Conservation (phyloP, 2,113 vertebrate genomes). For the Turdus rufiventris region DNA sequence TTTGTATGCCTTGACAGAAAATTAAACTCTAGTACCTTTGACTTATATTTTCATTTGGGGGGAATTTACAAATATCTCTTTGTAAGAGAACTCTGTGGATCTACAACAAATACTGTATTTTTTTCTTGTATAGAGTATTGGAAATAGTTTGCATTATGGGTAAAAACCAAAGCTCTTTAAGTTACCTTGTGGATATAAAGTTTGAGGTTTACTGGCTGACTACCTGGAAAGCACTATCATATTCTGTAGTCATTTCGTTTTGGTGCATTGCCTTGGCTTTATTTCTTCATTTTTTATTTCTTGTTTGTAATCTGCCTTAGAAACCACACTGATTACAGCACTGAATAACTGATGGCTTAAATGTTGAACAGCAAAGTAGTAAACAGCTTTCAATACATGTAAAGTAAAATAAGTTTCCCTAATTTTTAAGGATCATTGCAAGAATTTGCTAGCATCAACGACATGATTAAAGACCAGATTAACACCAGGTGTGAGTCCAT, state of each 20-base stretch:
- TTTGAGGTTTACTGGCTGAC: neutral
- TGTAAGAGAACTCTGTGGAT: neutral
- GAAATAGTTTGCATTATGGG: neutral
- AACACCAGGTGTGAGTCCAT: neutral
- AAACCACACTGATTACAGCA: neutral
- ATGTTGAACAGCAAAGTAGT: neutral
- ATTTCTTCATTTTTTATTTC: neutral
- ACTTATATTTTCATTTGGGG: neutral
- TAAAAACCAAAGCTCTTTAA: neutral
- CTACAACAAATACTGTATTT: neutral
- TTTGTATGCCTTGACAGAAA: neutral
- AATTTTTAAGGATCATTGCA: neutral
- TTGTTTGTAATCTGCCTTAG: neutral
- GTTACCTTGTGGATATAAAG: neutral
- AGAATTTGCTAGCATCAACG: neutral
- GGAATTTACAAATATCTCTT: neutral
- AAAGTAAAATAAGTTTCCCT: neutral
- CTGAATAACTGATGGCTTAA: neutral
- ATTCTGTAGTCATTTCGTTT: neutral
- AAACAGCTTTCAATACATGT: neutral
- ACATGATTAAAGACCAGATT: neutral
- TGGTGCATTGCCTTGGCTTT: neutral
- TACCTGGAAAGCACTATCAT: neutral
- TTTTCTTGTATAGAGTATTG: neutral
- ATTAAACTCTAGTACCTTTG: neutral